phyloP scores from a whole-genome alignment of 2,113 vertebrate species.

The Motacilla tschutschensis region DNA sequence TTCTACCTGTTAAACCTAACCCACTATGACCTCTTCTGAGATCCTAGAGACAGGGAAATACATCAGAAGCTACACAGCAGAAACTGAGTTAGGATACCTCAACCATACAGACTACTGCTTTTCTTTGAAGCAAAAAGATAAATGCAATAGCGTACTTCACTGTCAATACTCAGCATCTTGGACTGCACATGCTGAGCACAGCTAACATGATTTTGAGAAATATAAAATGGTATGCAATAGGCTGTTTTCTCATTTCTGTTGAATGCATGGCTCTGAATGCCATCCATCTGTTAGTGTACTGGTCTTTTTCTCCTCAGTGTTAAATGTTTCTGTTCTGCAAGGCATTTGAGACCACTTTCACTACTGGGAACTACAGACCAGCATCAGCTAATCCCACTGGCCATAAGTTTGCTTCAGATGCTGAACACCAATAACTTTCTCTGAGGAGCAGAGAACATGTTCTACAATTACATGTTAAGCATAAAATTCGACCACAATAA shows the following conservation, averaged over 20 bases:
- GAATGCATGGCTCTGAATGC: background rate
- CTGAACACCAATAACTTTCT: background rate
- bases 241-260: background rate
- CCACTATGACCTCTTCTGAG: background rate
- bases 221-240: background rate
- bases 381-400: background rate
- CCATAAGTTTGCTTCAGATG: background rate
- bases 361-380: background rate
- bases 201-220: background rate
- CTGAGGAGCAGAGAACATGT: rapidly evolving
- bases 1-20: background rate
- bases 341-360: background rate
- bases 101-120: background rate
- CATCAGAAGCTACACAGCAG: background rate
- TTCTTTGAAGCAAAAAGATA: background rate
- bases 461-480: background rate
- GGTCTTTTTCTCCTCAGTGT: background rate
- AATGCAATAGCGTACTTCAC: background rate
- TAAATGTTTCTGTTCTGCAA: background rate
- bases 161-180: background rate
- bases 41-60: background rate
- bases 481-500: rapidly evolving
- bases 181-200: background rate
- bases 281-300: background rate
- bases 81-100: background rate